A percentile compares a stretch with the other conserved stretches of the same genome.
Evolutionary conservation across 2,113 vertebrate genomes (phyloP).

Genomic region (Silurus asotus): DNA sequence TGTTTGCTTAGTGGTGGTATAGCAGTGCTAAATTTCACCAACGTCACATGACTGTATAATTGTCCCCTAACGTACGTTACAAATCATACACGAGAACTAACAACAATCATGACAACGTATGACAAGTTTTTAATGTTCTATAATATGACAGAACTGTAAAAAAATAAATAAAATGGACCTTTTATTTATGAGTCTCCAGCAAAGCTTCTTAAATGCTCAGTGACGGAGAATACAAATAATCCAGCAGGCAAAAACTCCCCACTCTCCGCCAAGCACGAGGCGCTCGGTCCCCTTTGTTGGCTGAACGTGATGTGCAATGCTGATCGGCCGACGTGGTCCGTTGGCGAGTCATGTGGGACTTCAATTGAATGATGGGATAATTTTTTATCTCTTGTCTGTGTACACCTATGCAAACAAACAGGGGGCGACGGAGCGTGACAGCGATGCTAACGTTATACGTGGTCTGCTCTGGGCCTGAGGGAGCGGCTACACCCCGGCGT

Average conservation of each 20-base stretch:
- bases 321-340: conserved; percentile 25
- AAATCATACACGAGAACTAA: neutral
- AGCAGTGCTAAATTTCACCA: neutral
- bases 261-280: conserved; percentile 31
- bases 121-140: neutral
- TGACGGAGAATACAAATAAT: conserved; percentile 53
- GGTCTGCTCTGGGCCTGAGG: neutral
- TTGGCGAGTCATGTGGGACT: conserved; percentile 19
- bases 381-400: conserved; percentile 49
- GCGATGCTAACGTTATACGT: neutral
- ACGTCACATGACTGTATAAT: neutral
- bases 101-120: neutral
- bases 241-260: conserved; percentile 47
- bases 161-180: neutral
- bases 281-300: conserved; percentile 49
- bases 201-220: conserved; percentile 52
- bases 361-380: conserved; percentile 47
- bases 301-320: conserved; percentile 36
- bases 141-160: neutral
- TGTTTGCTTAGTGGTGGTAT: neutral
- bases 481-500: neutral
- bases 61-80: neutral
- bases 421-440: neutral
- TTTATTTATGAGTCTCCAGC: conserved; percentile 24
- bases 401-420: conserved; percentile 54